phyloP scores from a whole-genome alignment of 2,888 invertebrate species.

The Monoplex corrugatus region DNA sequence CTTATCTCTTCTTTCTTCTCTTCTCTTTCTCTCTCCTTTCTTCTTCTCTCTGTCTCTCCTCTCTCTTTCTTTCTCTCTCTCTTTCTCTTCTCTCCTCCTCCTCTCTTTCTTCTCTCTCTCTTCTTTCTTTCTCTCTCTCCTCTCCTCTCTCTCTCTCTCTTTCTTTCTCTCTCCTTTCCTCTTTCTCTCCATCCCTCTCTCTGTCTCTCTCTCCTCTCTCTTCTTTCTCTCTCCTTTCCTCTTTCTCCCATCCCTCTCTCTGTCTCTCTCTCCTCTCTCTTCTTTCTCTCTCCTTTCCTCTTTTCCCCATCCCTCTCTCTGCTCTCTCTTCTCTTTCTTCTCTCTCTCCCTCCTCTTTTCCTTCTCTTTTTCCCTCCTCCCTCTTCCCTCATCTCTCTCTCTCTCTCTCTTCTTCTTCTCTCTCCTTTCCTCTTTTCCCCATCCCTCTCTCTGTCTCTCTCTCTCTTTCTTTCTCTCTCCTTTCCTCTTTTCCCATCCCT shows the following conservation, averaged over 20 bases:
- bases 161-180: background rate
- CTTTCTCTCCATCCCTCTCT: background rate
- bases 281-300: slow-evolving; percentile 15
- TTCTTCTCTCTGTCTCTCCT: background rate
- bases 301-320: background rate
- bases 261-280: background rate
- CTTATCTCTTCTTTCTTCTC: background rate
- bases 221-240: background rate
- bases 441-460: slow-evolving; percentile 29
- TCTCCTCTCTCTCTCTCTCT: background rate
- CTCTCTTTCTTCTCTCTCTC: background rate
- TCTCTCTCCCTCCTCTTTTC: background rate
- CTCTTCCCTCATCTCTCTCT: slow-evolving; percentile 4
- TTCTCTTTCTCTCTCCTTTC: no score
- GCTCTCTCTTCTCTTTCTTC: slow-evolving; percentile 1
- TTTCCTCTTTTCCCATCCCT: background rate
- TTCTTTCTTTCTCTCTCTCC: no score
- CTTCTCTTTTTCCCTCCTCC: background rate
- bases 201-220: background rate
- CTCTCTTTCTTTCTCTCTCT: slow-evolving; percentile 8
- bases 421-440: slow-evolving; percentile 2
- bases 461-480: background rate
- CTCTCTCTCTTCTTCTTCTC: slow-evolving; percentile 20
- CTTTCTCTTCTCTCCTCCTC: background rate
- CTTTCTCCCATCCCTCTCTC: background rate